Evolutionary conservation across 1,140 invertebrate genomes (phyloP), one percentile per base, ranked within the genome.

Genomic region (Callitettix versicolor): DNA sequence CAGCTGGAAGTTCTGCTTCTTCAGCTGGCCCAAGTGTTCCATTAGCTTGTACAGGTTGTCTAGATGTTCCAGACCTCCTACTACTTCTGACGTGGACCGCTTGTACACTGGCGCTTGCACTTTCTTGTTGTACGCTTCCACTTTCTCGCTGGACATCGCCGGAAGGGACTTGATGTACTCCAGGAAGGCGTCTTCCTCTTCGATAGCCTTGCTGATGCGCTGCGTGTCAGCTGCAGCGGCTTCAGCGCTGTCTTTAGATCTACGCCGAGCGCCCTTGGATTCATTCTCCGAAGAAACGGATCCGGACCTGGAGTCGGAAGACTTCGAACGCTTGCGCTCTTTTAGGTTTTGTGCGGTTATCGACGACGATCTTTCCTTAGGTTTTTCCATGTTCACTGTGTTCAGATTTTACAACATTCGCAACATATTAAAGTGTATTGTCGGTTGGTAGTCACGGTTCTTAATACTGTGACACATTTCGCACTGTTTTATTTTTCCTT

Each of bases 21-120:
- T 77, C 15, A 90, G 68, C 11, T 78, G 77, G 3, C 86, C 71
- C 30, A 89, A 74, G 61, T 88, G 82, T 60, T 88, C 84, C 68
- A 88, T 78, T 7, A 90, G 68, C 47, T 79, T 76, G 59, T 86
- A 79, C 3, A 90, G 68, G 57, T 85, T 82, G 59, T 87, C 85
- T 55, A 90, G 65, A 63, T 89, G 86, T 61, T 87, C 84, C 24
- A 90, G 64, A 1, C 76, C 75, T 12, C 53, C 57, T n/a, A 22
- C 24, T 33, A 21, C 14, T 14, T 49, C 53, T 1, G 44, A 42
- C 12, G 48, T 34, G 2, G 60, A 56, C 12, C 40, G 47, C 40
- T 41, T 50, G 6, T 48, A 46, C 2, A 20, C 26, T 17, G 51
- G 20, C n/a, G 11, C 26, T 36, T 46, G 22, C 12, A 26, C 22